Evolutionary conservation across 2,797 vertebrate genomes (phyloP).

Genomic region (Dicrostonyx torquatus): DNA sequence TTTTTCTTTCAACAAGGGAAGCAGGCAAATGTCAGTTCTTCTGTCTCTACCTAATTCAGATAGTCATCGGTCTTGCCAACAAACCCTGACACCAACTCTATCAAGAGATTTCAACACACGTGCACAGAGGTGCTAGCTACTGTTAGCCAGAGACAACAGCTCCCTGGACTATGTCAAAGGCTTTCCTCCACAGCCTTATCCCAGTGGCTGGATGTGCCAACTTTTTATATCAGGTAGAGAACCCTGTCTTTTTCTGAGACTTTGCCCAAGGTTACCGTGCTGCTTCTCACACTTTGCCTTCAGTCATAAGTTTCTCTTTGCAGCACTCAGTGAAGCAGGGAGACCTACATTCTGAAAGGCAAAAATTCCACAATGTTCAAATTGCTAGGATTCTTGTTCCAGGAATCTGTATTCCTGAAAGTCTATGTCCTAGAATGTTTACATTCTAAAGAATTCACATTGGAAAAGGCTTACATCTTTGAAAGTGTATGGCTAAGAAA

Average conservation of each 20-base stretch:
- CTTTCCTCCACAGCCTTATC: background rate
- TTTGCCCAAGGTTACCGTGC: background rate
- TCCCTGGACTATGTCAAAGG: background rate
- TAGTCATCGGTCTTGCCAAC: background rate
- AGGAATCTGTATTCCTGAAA: background rate
- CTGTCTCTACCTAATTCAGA: background rate
- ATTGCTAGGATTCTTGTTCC: background rate
- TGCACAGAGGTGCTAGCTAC: background rate
- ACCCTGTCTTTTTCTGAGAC: background rate
- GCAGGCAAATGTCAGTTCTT: background rate
- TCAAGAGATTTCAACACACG: background rate
- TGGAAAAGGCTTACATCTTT: background rate
- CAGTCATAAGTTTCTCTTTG: background rate
- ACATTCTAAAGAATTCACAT: background rate
- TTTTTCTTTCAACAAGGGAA: background rate
- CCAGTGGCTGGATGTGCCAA: background rate
- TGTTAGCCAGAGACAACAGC: background rate
- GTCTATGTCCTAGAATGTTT: background rate
- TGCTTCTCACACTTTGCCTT: background rate
- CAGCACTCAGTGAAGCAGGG: background rate
- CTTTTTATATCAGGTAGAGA: background rate
- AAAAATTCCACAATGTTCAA: background rate
- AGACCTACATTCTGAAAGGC: background rate
- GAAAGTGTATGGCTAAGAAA: background rate
- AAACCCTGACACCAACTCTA: background rate